A percentile compares a stretch with the other conserved stretches of the same genome.
Conservation (phyloP, 2,113 vertebrate genomes). For the Neofelis nebulosa region DNA sequence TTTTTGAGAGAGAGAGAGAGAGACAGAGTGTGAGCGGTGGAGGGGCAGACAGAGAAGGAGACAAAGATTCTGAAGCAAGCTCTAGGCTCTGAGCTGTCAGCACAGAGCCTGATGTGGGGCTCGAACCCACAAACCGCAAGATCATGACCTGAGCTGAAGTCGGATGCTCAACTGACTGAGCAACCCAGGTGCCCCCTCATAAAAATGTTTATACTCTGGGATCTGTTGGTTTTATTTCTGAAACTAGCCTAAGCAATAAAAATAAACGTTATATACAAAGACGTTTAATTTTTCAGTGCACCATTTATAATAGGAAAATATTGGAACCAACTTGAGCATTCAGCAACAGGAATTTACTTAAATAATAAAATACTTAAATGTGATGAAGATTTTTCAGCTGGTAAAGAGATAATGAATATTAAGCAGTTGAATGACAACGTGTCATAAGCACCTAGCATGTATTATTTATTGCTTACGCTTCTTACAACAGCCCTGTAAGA, state of each 20-base stretch:
- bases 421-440: background rate
- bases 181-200: background rate
- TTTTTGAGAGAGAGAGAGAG: no score
- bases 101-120: no score
- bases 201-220: background rate
- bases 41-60: no score
- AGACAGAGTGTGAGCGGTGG: no score
- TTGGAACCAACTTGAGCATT: background rate
- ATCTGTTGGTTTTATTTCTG: background rate
- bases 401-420: background rate
- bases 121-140: no score
- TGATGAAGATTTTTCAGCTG: background rate
- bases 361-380: background rate
- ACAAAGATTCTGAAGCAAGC: no score
- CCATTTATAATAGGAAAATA: background rate
- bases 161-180: no score
- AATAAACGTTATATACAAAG: background rate
- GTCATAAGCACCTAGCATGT: background rate
- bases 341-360: background rate
- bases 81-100: no score
- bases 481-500: background rate
- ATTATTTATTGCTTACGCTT: background rate
- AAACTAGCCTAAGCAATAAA: background rate
- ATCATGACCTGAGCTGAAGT: no score
- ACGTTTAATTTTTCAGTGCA: background rate